Evolutionary conservation across 2,113 vertebrate species (phyloP).

Genomic region (Oreochromis tanganicae): DNA sequence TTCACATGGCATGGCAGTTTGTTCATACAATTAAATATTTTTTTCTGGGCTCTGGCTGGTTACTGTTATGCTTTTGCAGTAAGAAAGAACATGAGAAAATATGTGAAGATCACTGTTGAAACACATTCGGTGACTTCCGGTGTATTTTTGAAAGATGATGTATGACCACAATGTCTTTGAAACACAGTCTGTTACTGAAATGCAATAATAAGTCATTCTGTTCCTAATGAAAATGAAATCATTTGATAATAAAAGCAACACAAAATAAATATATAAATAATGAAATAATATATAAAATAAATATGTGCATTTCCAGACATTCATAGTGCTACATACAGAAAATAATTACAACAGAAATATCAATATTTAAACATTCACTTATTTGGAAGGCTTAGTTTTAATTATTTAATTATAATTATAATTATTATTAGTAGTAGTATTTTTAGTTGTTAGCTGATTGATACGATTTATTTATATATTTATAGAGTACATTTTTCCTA

Average conservation of each 20-base stretch:
- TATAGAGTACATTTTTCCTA: conserved; percentile 77
- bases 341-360: background rate
- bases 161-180: background rate
- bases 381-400: background rate
- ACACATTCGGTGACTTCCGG: background rate
- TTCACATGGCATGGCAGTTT: background rate
- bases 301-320: background rate
- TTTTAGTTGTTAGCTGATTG: background rate
- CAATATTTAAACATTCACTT: background rate
- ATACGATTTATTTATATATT: background rate
- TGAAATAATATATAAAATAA: background rate
- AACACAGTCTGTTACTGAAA: background rate
- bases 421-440: background rate
- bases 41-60: background rate
- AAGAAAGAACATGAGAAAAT: background rate
- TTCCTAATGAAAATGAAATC: background rate
- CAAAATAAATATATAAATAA: background rate
- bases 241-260: background rate
- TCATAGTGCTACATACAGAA: background rate
- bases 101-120: background rate
- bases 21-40: background rate
- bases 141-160: background rate
- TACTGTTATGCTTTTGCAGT: background rate
- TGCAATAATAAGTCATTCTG: background rate
- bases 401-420: background rate